phyloP scores from a whole-genome alignment of 2,113 vertebrate genomes.

The Sander vitreus region DNA sequence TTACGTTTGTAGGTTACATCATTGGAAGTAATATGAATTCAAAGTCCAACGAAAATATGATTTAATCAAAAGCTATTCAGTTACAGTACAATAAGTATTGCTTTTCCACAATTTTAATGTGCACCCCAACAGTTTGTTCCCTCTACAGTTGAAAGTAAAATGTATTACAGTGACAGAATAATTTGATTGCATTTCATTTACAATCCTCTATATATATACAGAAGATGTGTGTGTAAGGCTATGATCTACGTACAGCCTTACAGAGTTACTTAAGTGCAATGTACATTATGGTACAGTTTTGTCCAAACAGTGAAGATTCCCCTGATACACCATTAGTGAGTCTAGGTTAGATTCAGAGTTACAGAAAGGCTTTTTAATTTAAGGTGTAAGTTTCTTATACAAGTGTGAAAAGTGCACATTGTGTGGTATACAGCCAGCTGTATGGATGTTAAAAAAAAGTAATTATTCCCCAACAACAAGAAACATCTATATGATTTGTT shows the following conservation, averaged over 20 bases:
- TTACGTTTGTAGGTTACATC: background rate
- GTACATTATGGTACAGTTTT: slow-evolving; percentile 18
- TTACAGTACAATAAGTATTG: background rate
- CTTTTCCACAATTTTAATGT: background rate
- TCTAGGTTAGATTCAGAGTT: background rate
- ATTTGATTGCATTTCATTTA: slow-evolving; percentile 16
- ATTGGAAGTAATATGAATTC: background rate
- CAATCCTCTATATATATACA: slow-evolving; percentile 43
- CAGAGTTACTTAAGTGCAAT: slow-evolving; percentile 42
- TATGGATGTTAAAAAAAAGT: slow-evolving; percentile 14
- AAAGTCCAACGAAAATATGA: background rate
- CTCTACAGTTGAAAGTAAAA: background rate
- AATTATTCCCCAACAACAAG: background rate
- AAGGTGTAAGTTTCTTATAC: slow-evolving; percentile 1
- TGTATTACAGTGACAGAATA: slow-evolving; percentile 35
- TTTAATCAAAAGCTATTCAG: background rate
- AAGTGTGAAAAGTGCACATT: background rate
- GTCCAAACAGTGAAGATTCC: slow-evolving; percentile 18
- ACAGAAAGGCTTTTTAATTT: slow-evolving; percentile 4
- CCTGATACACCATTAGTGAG: slow-evolving; percentile 10
- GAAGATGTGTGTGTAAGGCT: background rate
- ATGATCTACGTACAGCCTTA: slow-evolving; percentile 19
- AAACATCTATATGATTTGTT: slow-evolving; percentile 12
- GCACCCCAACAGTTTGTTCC: background rate
- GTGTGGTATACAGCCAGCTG: background rate